phyloP scores from a whole-genome alignment of 2,888 invertebrate species.

The Latheticus oryzae region DNA sequence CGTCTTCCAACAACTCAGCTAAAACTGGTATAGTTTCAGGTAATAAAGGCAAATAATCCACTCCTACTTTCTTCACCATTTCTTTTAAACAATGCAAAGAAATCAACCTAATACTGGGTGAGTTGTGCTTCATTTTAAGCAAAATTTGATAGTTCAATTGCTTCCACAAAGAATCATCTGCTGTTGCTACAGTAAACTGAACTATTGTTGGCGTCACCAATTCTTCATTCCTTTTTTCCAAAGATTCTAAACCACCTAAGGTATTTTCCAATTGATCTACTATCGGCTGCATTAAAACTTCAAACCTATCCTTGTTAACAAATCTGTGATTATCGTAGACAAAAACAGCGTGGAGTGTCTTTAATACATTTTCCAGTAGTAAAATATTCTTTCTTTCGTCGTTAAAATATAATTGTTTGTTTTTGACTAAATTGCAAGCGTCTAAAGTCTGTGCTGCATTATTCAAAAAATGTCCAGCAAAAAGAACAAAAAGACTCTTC shows the following conservation, averaged over 20 bases:
- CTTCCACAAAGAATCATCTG: conserved; percentile 91
- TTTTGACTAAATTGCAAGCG: conserved; percentile 74
- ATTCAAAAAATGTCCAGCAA: conserved; percentile 86
- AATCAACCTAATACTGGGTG: conserved; percentile 78
- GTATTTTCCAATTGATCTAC: conserved; percentile 90
- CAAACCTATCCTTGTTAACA: conserved; percentile 86
- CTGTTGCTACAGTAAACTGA: conserved; percentile 83
- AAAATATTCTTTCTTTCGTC: conserved; percentile 70
- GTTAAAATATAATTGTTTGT: conserved; percentile 67
- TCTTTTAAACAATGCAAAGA: conserved; percentile 80
- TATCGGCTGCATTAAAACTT: conserved; percentile 85
- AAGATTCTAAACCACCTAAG: conserved; percentile 71
- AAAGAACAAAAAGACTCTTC: conserved; percentile 90
- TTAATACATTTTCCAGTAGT: conserved; percentile 78
- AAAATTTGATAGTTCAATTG: conserved; percentile 90
- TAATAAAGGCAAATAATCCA: conserved; percentile 87
- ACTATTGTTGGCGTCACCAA: conserved; percentile 83
- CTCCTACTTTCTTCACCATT: conserved; percentile 85
- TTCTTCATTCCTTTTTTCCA: conserved; percentile 71
- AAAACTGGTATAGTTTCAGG: conserved; percentile 96
- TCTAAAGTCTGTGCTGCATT: conserved; percentile 82
- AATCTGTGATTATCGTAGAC: conserved; percentile 86
- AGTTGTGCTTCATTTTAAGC: conserved; percentile 84
- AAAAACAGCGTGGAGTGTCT: conserved; percentile 82
- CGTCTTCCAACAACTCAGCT: conserved; percentile 92